phyloP scores from a whole-genome alignment of 2,113 vertebrate genomes.

The Acanthochromis polyacanthus region DNA sequence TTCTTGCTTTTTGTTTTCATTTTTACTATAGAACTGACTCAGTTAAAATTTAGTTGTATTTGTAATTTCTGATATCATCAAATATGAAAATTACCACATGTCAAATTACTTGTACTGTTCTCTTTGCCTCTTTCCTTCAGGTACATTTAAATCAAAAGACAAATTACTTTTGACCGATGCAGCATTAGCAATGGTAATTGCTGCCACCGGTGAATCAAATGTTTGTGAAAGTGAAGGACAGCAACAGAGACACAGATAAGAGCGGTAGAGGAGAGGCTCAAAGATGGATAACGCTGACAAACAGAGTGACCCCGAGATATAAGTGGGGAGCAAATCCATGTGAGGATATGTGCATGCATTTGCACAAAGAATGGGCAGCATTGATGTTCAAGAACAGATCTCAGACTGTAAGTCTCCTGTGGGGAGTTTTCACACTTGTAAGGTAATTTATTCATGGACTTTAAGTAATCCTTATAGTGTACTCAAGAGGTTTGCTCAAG shows the following conservation, averaged over 20 bases:
- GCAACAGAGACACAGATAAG: slow-evolving; percentile 11
- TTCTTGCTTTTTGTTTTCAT: too few species aligned
- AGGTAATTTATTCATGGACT: slow-evolving; percentile 13
- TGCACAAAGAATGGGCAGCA: slow-evolving; percentile 35
- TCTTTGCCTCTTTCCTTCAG: not conserved
- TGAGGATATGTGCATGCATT: slow-evolving; percentile 53
- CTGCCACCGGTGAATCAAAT: slow-evolving; percentile 24
- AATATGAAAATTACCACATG: slow-evolving; percentile 14
- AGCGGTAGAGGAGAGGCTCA: slow-evolving; percentile 4
- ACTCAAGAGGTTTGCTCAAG: not conserved
- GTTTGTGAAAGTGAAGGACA: slow-evolving; percentile 49
- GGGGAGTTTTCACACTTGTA: slow-evolving; percentile 15
- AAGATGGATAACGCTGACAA: slow-evolving; percentile 63
- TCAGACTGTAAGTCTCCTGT: not conserved
- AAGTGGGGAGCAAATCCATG: slow-evolving; percentile 21
- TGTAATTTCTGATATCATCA: too few species aligned
- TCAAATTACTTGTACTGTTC: slow-evolving; percentile 21
- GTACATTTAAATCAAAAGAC: slow-evolving; percentile 12
- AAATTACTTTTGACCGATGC: slow-evolving; percentile 16
- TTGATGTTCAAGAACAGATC: slow-evolving; percentile 36
- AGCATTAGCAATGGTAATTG: slow-evolving; percentile 27
- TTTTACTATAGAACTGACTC: too few species aligned
- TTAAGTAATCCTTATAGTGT: not conserved
- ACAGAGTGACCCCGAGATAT: slow-evolving; percentile 41
- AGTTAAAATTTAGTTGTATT: too few species aligned